Evolutionary conservation across 2,797 vertebrate genomes (phyloP).

Genomic region (Muscicapa striata): DNA sequence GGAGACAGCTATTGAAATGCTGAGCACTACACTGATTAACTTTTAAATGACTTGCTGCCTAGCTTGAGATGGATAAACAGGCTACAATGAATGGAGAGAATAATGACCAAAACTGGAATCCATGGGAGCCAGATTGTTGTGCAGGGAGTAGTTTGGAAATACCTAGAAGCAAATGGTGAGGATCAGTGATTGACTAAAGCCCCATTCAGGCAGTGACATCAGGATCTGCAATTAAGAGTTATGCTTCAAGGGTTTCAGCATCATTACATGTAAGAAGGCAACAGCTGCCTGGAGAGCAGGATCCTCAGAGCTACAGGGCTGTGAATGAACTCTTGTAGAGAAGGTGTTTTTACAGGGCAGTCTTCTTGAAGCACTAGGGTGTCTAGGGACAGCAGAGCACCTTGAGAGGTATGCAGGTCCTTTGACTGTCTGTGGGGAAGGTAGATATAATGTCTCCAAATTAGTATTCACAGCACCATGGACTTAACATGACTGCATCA

Average conservation of each 20-base stretch:
- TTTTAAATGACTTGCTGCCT: conserved; percentile 68
- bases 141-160: conserved; percentile 45
- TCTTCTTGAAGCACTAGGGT: background rate
- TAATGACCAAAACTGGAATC: conserved; percentile 33
- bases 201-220: conserved; percentile 13
- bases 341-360: background rate
- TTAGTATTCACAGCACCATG: background rate
- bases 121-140: conserved; percentile 45
- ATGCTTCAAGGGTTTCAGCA: background rate
- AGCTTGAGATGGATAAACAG: conserved; percentile 54
- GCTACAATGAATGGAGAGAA: conserved; percentile 38
- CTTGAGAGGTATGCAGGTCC: background rate
- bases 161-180: conserved; percentile 51
- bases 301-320: background rate
- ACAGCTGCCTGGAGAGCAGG: background rate
- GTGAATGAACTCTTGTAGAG: background rate
- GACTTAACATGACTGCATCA: background rate
- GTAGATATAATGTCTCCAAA: background rate
- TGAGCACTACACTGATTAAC: conserved; percentile 62
- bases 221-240: background rate
- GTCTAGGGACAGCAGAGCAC: background rate
- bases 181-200: conserved; percentile 51
- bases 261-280: background rate
- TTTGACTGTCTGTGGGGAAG: background rate
- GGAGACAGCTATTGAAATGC: conserved; percentile 63